A percentile compares a stretch with the other conserved stretches of the same genome.
Conservation (phyloP, 2,113 vertebrate species). For the Pedionomus torquatus region DNA sequence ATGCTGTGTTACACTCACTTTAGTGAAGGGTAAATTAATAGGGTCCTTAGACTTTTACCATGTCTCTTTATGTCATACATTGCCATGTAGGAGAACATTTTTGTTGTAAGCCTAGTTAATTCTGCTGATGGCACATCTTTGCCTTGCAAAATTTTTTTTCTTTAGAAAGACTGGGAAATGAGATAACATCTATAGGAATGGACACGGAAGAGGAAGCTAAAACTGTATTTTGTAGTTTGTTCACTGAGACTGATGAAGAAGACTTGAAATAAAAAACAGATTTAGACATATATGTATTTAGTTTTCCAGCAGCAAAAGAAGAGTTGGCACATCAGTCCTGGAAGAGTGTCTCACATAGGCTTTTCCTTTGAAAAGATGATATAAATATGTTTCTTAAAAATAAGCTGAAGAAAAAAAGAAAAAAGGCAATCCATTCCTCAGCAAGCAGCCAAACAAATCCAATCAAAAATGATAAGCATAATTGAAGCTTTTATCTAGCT, state of each 20-base stretch:
- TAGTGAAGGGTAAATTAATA: background rate
- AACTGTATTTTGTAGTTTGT: background rate
- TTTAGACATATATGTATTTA: background rate
- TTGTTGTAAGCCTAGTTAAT: background rate
- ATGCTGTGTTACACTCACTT: background rate
- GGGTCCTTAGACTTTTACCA: accelerated
- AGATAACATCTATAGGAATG: background rate
- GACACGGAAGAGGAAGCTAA: background rate
- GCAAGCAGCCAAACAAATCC: background rate
- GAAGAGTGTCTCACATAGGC: background rate
- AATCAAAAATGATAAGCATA: background rate
- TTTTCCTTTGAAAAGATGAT: background rate
- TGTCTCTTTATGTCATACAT: background rate
- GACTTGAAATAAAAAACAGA: background rate
- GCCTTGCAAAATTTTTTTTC: background rate
- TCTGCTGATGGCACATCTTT: background rate
- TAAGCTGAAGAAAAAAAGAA: background rate
- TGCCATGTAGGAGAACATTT: background rate
- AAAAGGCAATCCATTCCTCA: background rate
- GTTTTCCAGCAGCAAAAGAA: background rate
- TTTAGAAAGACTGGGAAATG: background rate
- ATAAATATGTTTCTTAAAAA: background rate
- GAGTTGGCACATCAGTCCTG: background rate
- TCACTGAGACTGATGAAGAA: background rate
- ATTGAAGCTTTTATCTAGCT: background rate